Conservation (phyloP, 2,113 vertebrate species). For the Perca schrenkii region DNA sequence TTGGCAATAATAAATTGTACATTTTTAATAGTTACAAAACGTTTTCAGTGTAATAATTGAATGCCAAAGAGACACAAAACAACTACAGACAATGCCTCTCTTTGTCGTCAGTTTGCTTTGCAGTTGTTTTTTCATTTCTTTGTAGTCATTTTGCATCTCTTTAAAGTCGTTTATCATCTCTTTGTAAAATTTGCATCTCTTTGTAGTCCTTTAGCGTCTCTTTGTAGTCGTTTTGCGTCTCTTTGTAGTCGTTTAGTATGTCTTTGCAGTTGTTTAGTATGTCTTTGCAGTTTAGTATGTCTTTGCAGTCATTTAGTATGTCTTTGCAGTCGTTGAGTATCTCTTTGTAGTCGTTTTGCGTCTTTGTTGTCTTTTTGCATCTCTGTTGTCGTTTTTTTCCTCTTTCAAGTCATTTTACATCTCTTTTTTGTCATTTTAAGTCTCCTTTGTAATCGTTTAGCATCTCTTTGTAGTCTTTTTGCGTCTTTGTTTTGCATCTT, state of each 20-base stretch:
- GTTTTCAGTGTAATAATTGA: background rate
- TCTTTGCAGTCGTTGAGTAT: no score
- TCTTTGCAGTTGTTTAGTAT: no score
- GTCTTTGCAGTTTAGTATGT: no score
- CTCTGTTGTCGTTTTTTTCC: background rate
- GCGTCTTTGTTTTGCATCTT: background rate
- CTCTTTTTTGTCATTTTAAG: background rate
- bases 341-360: no score
- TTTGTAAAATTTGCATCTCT: background rate
- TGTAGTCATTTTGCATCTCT: background rate
- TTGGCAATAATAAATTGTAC: background rate
- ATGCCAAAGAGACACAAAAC: background rate
- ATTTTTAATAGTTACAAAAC: background rate
- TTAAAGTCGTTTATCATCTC: background rate
- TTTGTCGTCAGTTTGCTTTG: background rate
- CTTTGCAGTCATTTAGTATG: no score
- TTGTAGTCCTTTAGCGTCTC: background rate
- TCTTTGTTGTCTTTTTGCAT: background rate
- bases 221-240: background rate
- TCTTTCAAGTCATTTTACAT: background rate
- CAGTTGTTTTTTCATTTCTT: background rate
- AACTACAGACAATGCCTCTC: background rate
- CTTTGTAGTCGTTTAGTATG: no score
- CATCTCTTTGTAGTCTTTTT: no score
- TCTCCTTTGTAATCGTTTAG: background rate